Conservation (phyloP, 2,888 invertebrate species). For the Furcula furcula region DNA sequence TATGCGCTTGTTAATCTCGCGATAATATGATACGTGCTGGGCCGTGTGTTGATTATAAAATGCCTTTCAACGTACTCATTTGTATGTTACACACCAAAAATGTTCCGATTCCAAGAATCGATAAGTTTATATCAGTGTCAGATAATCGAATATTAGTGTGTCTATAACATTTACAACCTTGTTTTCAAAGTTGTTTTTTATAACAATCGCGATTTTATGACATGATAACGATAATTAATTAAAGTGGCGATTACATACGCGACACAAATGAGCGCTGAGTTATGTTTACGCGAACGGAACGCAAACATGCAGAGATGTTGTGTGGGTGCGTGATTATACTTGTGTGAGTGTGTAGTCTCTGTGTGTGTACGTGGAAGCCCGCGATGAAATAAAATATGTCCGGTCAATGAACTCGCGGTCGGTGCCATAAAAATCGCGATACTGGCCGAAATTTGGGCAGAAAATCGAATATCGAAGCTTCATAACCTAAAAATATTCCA, state of each 20-base stretch:
- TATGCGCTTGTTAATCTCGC: conserved; percentile 69
- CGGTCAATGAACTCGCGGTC: conserved; percentile 78
- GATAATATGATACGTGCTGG: conserved; percentile 52
- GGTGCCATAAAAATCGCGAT: conserved; percentile 81
- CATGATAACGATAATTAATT: conserved; percentile 58
- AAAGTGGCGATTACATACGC: conserved; percentile 57
- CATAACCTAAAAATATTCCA: conserved; percentile 19
- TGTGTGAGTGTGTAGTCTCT: conserved; percentile 61
- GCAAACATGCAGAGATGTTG: conserved; percentile 69
- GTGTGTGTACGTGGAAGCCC: conserved; percentile 80
- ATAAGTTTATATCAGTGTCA: conserved; percentile 20
- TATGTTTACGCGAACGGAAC: conserved; percentile 71
- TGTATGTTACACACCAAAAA: conserved; percentile 6
- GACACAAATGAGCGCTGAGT: conserved; percentile 57
- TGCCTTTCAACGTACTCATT: conserved; percentile 29
- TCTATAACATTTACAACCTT: conserved; percentile 16
- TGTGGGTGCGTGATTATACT: conserved; percentile 55
- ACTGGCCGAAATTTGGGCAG: conserved; percentile 74
- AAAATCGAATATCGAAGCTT: conserved; percentile 48
- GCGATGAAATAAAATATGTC: conserved; percentile 82
- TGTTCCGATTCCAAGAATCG: conserved; percentile 16
- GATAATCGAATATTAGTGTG: conserved; percentile 25
- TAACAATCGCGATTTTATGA: conserved; percentile 32
- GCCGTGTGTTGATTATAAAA: conserved; percentile 48
- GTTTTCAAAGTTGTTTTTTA: conserved; percentile 33